Evolutionary conservation across 2,888 invertebrate species (phyloP).

Genomic region (Clunio marinus): DNA sequence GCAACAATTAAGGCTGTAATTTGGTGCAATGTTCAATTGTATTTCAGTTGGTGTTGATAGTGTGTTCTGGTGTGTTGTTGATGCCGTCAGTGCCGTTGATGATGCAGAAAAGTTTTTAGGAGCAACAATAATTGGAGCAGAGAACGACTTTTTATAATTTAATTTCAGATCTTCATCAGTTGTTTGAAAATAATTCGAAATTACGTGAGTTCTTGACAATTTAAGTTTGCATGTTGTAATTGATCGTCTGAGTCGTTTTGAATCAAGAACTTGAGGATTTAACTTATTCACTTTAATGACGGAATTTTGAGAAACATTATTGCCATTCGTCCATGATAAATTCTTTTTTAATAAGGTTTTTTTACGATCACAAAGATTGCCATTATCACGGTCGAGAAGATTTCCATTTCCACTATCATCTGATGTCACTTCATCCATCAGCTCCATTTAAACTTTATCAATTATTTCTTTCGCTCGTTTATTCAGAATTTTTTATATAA

Average conservation of each 20-base stretch:
- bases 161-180: background rate
- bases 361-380: conserved; percentile 25
- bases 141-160: no score
- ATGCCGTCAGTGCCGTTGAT: conserved; percentile 20
- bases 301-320: background rate
- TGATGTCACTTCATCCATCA: background rate
- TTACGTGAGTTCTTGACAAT: background rate
- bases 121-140: no score
- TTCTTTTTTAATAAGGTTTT: conserved; percentile 32
- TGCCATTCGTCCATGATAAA: conserved; percentile 28
- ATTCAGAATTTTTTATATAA: no score
- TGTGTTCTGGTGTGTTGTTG: conserved; percentile 23
- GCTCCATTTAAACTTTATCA: background rate
- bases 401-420: background rate
- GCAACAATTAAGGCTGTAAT: background rate
- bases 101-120: conserved; percentile 26
- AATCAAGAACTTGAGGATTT: conserved; percentile 32
- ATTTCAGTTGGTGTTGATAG: conserved; percentile 29
- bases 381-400: conserved; percentile 17
- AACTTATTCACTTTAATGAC: conserved; percentile 3
- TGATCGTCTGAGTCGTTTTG: background rate
- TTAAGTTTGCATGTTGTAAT: background rate
- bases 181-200: background rate
- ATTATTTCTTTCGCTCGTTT: no score
- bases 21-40: conserved; percentile 18